Evolutionary conservation across 2,888 invertebrate species (phyloP), one percentile per base, ranked within the genome.

Genomic region (Chaetogeoica ovagalla): DNA sequence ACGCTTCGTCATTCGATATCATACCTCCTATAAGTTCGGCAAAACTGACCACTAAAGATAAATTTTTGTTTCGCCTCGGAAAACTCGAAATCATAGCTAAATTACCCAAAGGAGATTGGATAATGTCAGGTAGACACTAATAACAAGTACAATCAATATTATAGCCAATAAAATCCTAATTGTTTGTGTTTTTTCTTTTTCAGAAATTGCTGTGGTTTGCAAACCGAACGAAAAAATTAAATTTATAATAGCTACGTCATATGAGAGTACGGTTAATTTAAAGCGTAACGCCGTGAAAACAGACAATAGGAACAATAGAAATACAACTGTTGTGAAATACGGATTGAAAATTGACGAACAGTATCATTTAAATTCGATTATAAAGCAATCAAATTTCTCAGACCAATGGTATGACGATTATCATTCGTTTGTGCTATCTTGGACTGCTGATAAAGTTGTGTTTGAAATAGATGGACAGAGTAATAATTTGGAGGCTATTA

Each of bases 81-180:
- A 89, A 87, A 60, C 87, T 94, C 17, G 89, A 91, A 84, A 87
- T 94, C 4, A 88, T 89, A 37, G 94, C 94, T 0, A 92, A 91
- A 85, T 84, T 94, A 37, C 93, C 94, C 0, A 88, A 88, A 82
- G 94, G 94, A 0, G 92, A 93, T 85, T 94, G 94, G 94, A 87
- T 94, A 23, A 89, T 92, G 84, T 93, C 94, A 74, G 88, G 94
- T 93, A 87, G 48, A 72, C 48, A 30, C 19, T 55, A 3, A 55
- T 48, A 48, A 48, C 11, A 48, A 55, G 19, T 17, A 0, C 19
- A 55, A 55, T 55, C 6, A 4, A 8, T 17, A 19, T 19, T 19
- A 55, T 48, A 13, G 1, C 19, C 6, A 55, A 19, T 37, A 21
- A 55, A 19, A 55, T 5, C 55, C 17, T 2, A 60, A 72, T 73